Evolutionary conservation across 2,888 invertebrate species (phyloP).

Genomic region (Ophioninae sp.): DNA sequence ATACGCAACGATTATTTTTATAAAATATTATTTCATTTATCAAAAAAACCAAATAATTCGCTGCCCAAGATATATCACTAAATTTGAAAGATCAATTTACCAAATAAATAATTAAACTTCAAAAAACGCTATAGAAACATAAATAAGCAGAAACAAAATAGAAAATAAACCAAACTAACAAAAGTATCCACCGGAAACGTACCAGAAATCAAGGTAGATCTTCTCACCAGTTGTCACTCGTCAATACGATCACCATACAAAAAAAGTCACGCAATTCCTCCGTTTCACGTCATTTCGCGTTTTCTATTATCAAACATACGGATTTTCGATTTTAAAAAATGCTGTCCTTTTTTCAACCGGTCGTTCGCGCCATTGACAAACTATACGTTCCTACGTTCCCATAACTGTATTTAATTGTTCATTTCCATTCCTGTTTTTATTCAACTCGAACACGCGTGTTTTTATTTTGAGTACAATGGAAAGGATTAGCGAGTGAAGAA

Average conservation of each 20-base stretch:
- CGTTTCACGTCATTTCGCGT: slow-evolving; percentile 42
- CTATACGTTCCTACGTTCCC: too few species aligned
- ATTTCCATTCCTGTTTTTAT: too few species aligned
- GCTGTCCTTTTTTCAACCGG: not conserved
- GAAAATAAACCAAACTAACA: not conserved
- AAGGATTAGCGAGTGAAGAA: not conserved
- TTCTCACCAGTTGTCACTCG: slow-evolving; percentile 9
- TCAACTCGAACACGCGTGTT: not conserved
- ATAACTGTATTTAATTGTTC: too few species aligned
- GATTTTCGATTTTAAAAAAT: not conserved
- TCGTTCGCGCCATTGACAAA: not conserved
- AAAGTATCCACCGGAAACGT: slow-evolving; percentile 19
- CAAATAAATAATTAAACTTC: too few species aligned
- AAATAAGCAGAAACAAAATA: too few species aligned
- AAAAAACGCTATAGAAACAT: too few species aligned
- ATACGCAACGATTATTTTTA: too few species aligned
- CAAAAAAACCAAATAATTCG: too few species aligned
- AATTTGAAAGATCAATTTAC: too few species aligned
- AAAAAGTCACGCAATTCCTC: not conserved
- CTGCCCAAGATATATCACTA: too few species aligned
- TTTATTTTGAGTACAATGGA: not conserved
- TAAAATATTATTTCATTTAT: too few species aligned
- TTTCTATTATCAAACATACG: not conserved
- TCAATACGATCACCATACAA: slow-evolving; percentile 5
- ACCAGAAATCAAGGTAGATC: slow-evolving; percentile 9